Evolutionary conservation across 2,888 invertebrate genomes (phyloP).

Genomic region (Acheta domesticus): DNA sequence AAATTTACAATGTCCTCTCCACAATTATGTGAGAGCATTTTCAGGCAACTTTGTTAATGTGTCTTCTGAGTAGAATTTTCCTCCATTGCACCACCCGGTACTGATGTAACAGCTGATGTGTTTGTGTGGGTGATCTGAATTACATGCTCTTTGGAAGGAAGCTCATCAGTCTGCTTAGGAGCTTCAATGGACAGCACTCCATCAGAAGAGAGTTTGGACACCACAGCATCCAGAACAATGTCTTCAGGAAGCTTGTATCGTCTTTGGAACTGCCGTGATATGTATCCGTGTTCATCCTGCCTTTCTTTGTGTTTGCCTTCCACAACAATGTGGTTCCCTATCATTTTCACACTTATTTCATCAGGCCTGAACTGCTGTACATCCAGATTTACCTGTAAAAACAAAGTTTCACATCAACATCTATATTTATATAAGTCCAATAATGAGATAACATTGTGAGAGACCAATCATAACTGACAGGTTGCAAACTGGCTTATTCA

Average conservation of each 20-base stretch:
- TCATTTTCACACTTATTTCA: conserved; percentile 45
- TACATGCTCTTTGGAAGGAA: conserved; percentile 12
- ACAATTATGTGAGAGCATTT: too few relatives aligned
- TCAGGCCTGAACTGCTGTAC: conserved; percentile 42
- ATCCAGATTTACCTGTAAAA: conserved; percentile 30
- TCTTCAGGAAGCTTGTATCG: conserved; percentile 45
- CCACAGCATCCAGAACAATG: conserved; percentile 43
- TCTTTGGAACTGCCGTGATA: conserved; percentile 45
- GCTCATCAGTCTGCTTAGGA: not conserved
- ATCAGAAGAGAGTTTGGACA: conserved; percentile 38
- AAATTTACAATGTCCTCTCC: too few relatives aligned
- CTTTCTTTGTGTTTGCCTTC: conserved; percentile 46
- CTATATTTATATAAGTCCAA: not conserved
- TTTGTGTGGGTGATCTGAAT: conserved; percentile 29
- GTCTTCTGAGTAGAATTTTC: too few relatives aligned
- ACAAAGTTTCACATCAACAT: not conserved
- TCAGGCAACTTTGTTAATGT: too few relatives aligned
- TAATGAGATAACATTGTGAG: too few relatives aligned
- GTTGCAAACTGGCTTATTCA: too few relatives aligned
- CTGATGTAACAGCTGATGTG: conserved; percentile 25
- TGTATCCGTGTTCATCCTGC: conserved; percentile 45
- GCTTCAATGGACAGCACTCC: conserved; percentile 32
- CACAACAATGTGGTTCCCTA: conserved; percentile 44
- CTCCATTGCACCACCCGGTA: not conserved
- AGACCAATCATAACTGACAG: too few relatives aligned